These are phyloP conservation scores for Trididemnum clinides DNA, from an alignment of 23 tunicate genomes.

Conservation along the genomic window DNA sequence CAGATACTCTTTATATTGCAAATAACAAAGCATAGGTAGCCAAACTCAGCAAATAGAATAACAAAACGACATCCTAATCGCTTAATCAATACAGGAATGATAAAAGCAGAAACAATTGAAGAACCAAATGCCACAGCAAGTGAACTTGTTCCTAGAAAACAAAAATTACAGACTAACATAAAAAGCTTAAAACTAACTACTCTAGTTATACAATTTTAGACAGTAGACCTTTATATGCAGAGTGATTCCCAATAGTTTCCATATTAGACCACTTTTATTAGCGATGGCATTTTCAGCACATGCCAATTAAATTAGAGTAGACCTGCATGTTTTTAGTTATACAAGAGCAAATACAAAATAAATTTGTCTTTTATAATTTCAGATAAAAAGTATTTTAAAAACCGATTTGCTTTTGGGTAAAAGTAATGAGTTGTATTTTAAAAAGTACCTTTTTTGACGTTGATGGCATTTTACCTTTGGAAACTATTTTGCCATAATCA, in stretches of 20 bases:
- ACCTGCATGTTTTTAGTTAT: too few species aligned
- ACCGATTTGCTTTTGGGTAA: too few species aligned
- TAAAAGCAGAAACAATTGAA: slow-evolving; percentile 11
- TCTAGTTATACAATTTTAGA: background rate
- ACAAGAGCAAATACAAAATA: too few species aligned
- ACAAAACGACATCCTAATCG: slow-evolving; percentile 21
- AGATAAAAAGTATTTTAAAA: too few species aligned
- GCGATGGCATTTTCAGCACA: too few species aligned
- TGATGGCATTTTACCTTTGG: too few species aligned
- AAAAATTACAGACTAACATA: background rate
- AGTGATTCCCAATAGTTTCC: background rate
- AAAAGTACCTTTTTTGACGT: too few species aligned
- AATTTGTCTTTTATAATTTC: too few species aligned
- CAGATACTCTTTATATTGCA: slow-evolving; percentile 21
- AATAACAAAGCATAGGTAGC: background rate
- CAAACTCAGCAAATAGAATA: slow-evolving; percentile 14
- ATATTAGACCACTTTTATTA: too few species aligned
- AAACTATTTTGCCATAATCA: too few species aligned
- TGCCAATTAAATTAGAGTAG: too few species aligned
- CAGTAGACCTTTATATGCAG: background rate
- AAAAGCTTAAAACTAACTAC: background rate
- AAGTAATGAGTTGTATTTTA: too few species aligned
- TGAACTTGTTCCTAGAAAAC: slow-evolving; percentile 27
- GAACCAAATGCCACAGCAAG: slow-evolving; percentile 40
- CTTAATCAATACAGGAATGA: background rate